phyloP scores from a whole-genome alignment of 2,797 vertebrate genomes.

The Anableps anableps region DNA sequence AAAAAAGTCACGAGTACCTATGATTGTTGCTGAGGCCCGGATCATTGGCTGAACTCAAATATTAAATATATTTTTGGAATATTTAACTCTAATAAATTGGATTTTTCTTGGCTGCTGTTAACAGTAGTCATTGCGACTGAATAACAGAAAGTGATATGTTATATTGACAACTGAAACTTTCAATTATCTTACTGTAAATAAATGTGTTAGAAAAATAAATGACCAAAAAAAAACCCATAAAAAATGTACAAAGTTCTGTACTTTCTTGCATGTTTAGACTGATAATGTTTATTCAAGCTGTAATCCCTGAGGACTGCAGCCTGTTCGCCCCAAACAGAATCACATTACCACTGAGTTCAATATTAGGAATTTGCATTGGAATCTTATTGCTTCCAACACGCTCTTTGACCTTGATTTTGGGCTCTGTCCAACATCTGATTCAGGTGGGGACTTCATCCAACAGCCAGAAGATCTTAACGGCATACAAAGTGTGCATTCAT shows the following conservation, averaged over 20 bases:
- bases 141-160: background rate
- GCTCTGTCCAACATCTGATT: background rate
- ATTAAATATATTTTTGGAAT: background rate
- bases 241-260: background rate
- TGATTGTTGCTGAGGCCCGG: background rate
- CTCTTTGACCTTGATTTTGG: background rate
- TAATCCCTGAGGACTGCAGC: background rate
- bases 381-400: background rate
- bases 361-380: background rate
- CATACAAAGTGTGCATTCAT: background rate
- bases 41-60: background rate
- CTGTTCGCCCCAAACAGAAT: background rate
- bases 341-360: background rate
- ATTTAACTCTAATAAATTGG: background rate
- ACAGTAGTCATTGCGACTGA: background rate
- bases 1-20: background rate
- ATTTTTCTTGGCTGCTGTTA: background rate
- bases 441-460: background rate
- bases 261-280: background rate
- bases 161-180: background rate
- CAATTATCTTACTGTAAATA: slow-evolving; percentile 2
- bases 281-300: background rate
- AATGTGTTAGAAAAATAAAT: background rate
- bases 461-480: background rate
- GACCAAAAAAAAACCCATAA: background rate